Conservation (phyloP, 2,888 invertebrate genomes). For the Idaea straminata region DNA sequence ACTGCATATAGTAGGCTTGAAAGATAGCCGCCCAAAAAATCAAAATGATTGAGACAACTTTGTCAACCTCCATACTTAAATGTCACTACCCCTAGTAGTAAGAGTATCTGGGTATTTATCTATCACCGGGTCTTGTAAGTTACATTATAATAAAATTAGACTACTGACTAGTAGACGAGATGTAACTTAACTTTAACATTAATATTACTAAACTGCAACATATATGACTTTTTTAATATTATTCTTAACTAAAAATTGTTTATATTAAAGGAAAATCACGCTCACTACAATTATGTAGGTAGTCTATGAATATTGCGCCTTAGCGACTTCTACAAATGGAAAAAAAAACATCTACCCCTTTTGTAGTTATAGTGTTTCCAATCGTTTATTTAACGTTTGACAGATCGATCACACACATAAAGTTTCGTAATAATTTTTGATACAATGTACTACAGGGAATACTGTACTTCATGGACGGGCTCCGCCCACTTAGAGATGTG, state of each 20-base stretch:
- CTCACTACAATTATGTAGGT: not conserved
- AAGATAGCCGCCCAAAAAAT: no score
- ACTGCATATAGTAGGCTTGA: no score
- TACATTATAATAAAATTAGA: constrained; percentile 46
- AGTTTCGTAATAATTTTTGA: no score
- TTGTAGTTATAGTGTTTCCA: not conserved
- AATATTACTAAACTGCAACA: constrained; percentile 7
- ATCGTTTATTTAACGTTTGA: no score
- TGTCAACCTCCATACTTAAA: no score
- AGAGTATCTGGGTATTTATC: not conserved
- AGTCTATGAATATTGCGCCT: not conserved
- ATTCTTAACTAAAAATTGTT: constrained; percentile 2
- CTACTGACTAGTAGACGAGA: constrained; percentile 69
- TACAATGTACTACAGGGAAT: no score
- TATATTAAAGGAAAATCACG: not conserved
- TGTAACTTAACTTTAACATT: constrained; percentile 49
- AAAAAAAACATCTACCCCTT: not conserved
- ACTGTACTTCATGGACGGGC: no score
- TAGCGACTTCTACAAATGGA: not conserved
- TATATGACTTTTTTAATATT: not conserved
- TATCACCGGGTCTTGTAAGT: constrained; percentile 9
- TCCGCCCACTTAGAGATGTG: no score
- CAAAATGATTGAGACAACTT: no score
- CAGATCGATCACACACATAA: no score
- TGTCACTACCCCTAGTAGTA: not conserved